Percentiles rank a stretch among this genome's conserved stretches.
Evolutionary conservation across 2,113 vertebrate genomes (phyloP).

Genomic region (Megaceryle maxima): DNA sequence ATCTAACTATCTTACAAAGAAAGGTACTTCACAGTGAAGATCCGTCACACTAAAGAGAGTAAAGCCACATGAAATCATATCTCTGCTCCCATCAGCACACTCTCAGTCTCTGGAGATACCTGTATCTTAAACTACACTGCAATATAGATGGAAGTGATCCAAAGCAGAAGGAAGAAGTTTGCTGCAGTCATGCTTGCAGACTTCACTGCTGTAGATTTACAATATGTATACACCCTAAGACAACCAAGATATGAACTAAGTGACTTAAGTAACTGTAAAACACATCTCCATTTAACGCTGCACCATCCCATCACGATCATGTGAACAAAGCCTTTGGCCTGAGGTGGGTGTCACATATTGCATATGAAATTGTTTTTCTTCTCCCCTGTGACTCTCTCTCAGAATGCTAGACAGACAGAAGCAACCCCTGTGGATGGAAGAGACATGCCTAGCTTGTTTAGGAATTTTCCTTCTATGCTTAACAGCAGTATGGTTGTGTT

Average conservation of each 20-base stretch:
- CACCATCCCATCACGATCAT: neutral
- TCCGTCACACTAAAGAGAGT: neutral
- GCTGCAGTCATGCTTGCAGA: neutral
- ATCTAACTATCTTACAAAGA: neutral
- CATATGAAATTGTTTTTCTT: neutral
- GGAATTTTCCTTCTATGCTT: neutral
- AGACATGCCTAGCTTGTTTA: neutral
- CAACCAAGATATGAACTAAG: neutral
- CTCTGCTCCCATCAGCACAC: neutral
- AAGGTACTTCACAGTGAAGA: neutral
- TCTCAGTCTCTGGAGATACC: neutral
- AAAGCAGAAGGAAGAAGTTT: neutral
- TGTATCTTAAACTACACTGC: neutral
- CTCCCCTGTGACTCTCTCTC: neutral
- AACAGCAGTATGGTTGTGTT: neutral
- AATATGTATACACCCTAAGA: neutral
- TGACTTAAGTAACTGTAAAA: neutral
- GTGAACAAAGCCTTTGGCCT: neutral
- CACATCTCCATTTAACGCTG: neutral
- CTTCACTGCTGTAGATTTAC: neutral
- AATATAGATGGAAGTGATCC: neutral
- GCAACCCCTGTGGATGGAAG: neutral
- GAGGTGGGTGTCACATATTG: neutral
- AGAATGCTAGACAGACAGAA: neutral
- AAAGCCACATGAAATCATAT: neutral